Evolutionary conservation across 2,797 vertebrate species (phyloP), one percentile per base, ranked within the genome.

Genomic region (Selene dorsalis): DNA sequence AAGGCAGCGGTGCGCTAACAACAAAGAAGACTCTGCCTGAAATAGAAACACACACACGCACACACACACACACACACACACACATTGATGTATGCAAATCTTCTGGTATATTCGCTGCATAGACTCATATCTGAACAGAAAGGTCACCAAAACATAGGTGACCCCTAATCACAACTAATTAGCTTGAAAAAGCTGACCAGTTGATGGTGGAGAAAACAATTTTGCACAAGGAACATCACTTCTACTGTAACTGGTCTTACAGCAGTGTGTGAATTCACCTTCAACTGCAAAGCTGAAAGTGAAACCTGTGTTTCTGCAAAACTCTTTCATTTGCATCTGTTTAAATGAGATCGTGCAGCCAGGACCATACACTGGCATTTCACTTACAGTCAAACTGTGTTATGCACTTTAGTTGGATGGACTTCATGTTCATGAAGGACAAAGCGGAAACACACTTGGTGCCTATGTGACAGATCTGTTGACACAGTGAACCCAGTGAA

Each of bases 41-140:
- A 91, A 91, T 85, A 91, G 88, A 82, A 79, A 57, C 3, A 56
- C 47, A 59, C 67, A 56, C 64, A 70, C 38, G 9, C 38, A n/a
- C n/a, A n/a, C n/a, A n/a, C n/a, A 38, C 35, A 38, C 35, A 38
- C 38, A 13, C 38, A 39, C 11, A 57, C 3, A 56, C 47, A 59
- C 68, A 59, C 30, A 20, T 50, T 5, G 47, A 80, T 59, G 64
- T 55, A 70, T 82, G 85, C 75, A 78, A 55, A 87, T 87, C 17
- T 69, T 22, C 32, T 35, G 18, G 73, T 35, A 11, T 10, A 53
- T 6, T 24, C 20, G 30, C n/a, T 14, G 59, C 30, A 18, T 64
- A 73, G 69, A 78, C 78, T 67, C 6, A 50, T 35, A 74, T 18
- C 14, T 17, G 38, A 4, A 39, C 7, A 38, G 0, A 39, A 63